Conservation (phyloP, 2,888 invertebrate species). For the Lithosia quadra region DNA sequence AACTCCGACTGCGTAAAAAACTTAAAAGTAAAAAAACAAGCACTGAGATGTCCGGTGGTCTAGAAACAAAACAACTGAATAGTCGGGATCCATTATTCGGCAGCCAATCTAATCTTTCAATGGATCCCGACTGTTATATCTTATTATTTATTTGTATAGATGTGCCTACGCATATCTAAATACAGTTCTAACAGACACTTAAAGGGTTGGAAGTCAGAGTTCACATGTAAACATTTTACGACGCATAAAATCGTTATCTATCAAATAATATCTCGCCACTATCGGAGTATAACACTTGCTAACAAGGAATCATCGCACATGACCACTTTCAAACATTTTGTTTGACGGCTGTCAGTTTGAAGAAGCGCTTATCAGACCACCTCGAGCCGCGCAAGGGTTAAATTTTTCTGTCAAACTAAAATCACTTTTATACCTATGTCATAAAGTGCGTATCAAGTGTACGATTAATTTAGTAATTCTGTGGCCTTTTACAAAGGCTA, state of each 20-base stretch:
- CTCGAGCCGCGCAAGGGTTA: constrained; percentile 62
- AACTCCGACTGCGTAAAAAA: too few relatives aligned
- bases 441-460: constrained; percentile 46
- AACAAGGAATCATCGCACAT: constrained; percentile 82
- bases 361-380: constrained; percentile 74
- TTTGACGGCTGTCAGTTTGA: constrained; percentile 77
- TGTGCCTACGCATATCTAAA: not conserved
- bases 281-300: constrained; percentile 68
- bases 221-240: not conserved
- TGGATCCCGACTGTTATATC: too few relatives aligned
- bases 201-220: not conserved
- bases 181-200: not conserved
- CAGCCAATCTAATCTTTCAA: too few relatives aligned
- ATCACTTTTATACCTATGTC: constrained; percentile 20
- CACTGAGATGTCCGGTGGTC: too few relatives aligned
- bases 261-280: constrained; percentile 76
- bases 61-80: too few relatives aligned
- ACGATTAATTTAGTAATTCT: constrained; percentile 42
- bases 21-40: too few relatives aligned
- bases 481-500: constrained; percentile 64
- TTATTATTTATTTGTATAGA: too few relatives aligned
- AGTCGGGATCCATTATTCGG: too few relatives aligned
- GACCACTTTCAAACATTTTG: constrained; percentile 78
- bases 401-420: constrained; percentile 42
- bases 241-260: constrained; percentile 34